Conservation (phyloP, 2,113 vertebrate species). For the Sisor rabdophorus region DNA sequence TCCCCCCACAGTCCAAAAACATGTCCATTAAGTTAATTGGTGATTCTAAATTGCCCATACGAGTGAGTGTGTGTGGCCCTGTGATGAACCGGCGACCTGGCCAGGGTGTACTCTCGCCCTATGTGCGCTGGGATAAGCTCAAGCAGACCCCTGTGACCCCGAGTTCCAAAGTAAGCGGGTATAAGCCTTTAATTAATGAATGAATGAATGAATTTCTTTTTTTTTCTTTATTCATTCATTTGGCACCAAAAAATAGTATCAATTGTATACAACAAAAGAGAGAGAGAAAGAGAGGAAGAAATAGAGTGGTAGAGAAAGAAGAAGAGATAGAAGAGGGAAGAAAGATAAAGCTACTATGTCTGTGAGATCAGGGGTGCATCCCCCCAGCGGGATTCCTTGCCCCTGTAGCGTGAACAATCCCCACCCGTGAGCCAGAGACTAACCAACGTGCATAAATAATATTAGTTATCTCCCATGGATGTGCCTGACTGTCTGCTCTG, state of each 20-base stretch:
- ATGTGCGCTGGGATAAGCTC: no score
- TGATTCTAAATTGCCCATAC: no score
- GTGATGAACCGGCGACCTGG: no score
- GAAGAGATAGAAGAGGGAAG: slow-evolving; percentile 7
- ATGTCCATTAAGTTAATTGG: no score
- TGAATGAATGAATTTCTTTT: no score
- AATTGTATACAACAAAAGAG: slow-evolving; percentile 8
- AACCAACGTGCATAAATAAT: slow-evolving; percentile 73
- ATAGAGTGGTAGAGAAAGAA: slow-evolving; percentile 25
- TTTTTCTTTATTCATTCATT: neutral
- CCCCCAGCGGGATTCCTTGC: slow-evolving; percentile 62
- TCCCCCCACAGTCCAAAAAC: no score
- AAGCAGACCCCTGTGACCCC: no score
- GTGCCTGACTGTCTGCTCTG: slow-evolving; percentile 62
- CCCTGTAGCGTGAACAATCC: slow-evolving; percentile 71
- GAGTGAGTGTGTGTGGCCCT: no score
- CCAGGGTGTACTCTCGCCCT: no score
- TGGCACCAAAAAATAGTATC: neutral
- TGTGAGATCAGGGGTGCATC: slow-evolving; percentile 67
- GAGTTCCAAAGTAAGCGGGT: no score
- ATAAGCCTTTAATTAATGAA: no score
- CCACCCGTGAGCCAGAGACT: slow-evolving; percentile 65
- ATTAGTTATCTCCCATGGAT: slow-evolving; percentile 70
- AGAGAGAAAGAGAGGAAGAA: slow-evolving; percentile 26
- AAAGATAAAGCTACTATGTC: slow-evolving; percentile 54